These are phyloP conservation scores for Pionites leucogaster DNA, from an alignment of 2,113 vertebrate species.

Conservation along the genomic window DNA sequence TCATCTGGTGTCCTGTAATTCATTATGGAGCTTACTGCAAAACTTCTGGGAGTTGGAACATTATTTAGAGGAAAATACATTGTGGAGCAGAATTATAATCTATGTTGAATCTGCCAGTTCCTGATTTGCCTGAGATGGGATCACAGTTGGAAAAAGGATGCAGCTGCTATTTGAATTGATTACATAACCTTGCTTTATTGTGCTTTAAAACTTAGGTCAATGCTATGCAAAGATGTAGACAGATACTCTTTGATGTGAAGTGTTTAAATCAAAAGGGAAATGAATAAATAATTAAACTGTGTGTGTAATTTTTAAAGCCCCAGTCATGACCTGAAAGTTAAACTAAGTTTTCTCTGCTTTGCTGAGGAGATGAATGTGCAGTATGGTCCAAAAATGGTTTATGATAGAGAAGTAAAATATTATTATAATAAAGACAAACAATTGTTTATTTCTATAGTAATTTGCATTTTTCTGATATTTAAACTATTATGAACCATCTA, in stretches of 20 bases:
- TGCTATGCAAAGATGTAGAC: not conserved
- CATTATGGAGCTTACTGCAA: not conserved
- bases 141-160: not conserved
- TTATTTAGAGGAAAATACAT: not conserved
- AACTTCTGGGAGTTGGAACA: not conserved
- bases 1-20: not conserved
- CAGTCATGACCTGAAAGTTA: slow-evolving; percentile 7
- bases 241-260: not conserved
- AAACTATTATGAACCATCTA: not conserved
- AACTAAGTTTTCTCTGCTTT: not conserved
- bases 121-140: not conserved
- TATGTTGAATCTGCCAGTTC: not conserved
- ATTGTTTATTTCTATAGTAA: not conserved
- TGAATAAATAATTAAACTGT: not conserved
- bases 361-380: not conserved
- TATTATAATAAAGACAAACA: not conserved
- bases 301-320: not conserved
- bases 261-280: not conserved
- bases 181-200: not conserved
- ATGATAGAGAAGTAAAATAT: not conserved
- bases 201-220: not conserved
- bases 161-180: not conserved
- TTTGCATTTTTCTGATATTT: not conserved
- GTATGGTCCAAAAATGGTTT: not conserved
- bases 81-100: not conserved